Percentiles rank a stretch among this genome's conserved stretches.
These are phyloP conservation scores for Halictus ligatus DNA, from an alignment of 2,888 invertebrate genomes.

Conservation along the genomic window DNA sequence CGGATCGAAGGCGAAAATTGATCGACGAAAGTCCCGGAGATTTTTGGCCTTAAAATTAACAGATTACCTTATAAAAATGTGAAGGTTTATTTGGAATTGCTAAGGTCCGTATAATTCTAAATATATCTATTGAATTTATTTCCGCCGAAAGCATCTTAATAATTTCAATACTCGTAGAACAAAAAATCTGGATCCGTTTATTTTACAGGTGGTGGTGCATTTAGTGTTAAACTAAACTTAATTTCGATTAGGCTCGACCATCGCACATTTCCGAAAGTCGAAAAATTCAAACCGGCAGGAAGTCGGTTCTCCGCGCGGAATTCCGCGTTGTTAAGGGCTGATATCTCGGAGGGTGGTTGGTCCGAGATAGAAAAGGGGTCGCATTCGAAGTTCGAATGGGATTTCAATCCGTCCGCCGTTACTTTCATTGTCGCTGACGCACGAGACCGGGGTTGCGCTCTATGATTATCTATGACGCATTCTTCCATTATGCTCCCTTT, in stretches of 20 bases:
- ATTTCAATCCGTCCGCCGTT: constrained; percentile 57
- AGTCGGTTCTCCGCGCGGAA: not conserved
- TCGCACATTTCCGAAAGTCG: not conserved
- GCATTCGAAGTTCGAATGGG: constrained; percentile 38
- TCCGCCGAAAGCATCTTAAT: not conserved
- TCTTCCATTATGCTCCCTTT: constrained; percentile 78
- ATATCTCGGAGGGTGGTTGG: not conserved
- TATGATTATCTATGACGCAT: constrained; percentile 79
- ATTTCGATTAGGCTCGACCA: no score
- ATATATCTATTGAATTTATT: not conserved
- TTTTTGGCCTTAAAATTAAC: no score
- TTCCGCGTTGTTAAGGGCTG: not conserved
- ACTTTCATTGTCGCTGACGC: constrained; percentile 69
- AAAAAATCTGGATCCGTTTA: not conserved
- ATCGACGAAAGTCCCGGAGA: not conserved
- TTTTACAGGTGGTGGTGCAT: no score
- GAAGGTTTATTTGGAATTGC: not conserved
- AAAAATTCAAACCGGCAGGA: not conserved
- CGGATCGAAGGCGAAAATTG: not conserved
- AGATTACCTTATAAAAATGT: not conserved
- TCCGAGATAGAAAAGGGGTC: not conserved
- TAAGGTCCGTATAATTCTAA: not conserved
- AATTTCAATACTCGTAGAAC: not conserved
- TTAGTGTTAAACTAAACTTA: no score
- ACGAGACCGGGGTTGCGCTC: constrained; percentile 67